phyloP scores from a whole-genome alignment of 1,140 invertebrate species.

The Contarinia nasturtii region DNA sequence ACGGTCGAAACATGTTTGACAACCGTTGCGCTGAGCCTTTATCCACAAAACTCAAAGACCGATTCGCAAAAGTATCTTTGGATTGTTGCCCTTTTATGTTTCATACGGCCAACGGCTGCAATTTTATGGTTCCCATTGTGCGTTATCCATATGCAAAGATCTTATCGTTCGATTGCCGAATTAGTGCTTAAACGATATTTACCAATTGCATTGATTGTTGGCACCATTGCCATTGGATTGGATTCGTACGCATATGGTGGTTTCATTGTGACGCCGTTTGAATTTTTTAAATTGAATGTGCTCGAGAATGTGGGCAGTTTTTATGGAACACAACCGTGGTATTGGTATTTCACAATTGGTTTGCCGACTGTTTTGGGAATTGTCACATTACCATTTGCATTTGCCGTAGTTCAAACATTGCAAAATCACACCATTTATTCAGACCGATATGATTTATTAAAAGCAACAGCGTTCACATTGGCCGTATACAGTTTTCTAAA shows the following conservation, averaged over 20 bases:
- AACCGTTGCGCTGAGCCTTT: conserved; percentile 58
- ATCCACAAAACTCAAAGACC: conserved; percentile 38
- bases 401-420: conserved; percentile 28
- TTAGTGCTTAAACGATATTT: no score
- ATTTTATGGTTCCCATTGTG: conserved; percentile 64
- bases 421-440: conserved; percentile 20
- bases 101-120: conserved; percentile 60
- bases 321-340: conserved; percentile 69
- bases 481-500: conserved; percentile 42
- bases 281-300: conserved; percentile 75
- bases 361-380: conserved; percentile 53
- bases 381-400: conserved; percentile 40
- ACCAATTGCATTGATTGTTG: conserved; percentile 17
- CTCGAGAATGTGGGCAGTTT: conserved; percentile 48
- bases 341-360: conserved; percentile 60
- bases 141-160: conserved; percentile 32
- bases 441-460: conserved; percentile 24
- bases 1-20: conserved; percentile 63
- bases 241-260: conserved; percentile 56
- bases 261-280: conserved; percentile 57
- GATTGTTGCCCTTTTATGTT: conserved; percentile 49
- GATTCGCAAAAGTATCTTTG: conserved; percentile 37
- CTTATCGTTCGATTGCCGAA: no score
- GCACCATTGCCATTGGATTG: conserved; percentile 24
- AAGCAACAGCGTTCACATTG: conserved; percentile 13